Conservation (phyloP, 1,140 invertebrate species). For the Solen grandis region DNA sequence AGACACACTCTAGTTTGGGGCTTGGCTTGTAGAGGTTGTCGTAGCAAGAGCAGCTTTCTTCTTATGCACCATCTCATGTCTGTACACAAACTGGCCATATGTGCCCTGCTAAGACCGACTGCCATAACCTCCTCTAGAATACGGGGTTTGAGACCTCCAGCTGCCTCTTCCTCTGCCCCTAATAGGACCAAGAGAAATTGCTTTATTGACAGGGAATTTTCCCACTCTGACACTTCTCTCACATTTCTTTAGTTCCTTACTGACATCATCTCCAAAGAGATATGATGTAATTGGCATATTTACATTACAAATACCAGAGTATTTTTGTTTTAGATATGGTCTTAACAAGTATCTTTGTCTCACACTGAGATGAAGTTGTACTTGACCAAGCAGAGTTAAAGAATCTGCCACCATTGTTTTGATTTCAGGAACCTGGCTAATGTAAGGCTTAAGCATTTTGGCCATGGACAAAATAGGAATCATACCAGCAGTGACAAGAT, state of each 20-base stretch:
- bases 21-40: no score
- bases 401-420: no score
- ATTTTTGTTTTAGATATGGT: slow-evolving; percentile 1
- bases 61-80: not conserved
- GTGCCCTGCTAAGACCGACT: no score
- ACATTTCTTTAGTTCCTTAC: slow-evolving; percentile 16
- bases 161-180: not conserved
- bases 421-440: not conserved
- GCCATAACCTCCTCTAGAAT: not conserved
- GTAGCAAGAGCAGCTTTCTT: not conserved
- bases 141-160: not conserved
- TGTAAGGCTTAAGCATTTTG: slow-evolving; percentile 6
- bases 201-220: no score
- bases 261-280: slow-evolving; percentile 5
- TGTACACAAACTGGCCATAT: slow-evolving; percentile 7
- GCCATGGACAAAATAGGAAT: slow-evolving; percentile 6
- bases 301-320: not conserved
- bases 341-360: no score
- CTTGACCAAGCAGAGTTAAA: no score
- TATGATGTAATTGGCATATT: not conserved
- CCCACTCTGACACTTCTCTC: slow-evolving; percentile 2
- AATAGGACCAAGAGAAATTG: slow-evolving; percentile 21
- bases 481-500: no score
- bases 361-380: no score
- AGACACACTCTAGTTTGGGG: no score